Percentiles rank a stretch among this genome's conserved stretches.
phyloP scores from a whole-genome alignment of 2,888 invertebrate genomes.

The Brachyptera putata region DNA sequence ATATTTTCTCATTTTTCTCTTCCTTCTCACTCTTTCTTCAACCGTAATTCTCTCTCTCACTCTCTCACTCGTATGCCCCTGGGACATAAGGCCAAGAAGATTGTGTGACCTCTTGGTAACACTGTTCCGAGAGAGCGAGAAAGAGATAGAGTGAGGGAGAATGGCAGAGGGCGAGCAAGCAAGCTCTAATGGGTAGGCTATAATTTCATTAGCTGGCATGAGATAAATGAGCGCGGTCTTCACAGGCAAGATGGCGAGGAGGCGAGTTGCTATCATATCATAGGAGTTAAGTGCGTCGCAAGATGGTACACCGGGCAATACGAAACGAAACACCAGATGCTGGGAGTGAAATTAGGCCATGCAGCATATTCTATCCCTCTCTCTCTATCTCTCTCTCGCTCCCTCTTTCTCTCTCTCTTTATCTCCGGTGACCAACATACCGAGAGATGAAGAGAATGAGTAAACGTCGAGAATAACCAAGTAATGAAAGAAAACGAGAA shows the following conservation, averaged over 20 bases:
- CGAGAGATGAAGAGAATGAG: conserved; percentile 13
- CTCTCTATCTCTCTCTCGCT: no score
- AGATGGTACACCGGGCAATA: conserved; percentile 18
- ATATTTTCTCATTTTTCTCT: conserved; percentile 20
- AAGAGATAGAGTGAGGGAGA: conserved; percentile 4
- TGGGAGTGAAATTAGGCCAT: no score
- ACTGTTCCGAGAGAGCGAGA: neutral
- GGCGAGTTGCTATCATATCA: conserved; percentile 23
- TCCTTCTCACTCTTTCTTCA: no score
- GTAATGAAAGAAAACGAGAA: conserved; percentile 23
- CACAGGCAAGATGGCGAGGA: no score
- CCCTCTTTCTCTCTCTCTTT: no score
- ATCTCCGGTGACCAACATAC: conserved; percentile 16
- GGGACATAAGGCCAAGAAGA: conserved; percentile 18
- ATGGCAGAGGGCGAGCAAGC: conserved; percentile 13
- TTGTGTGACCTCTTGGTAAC: conserved; percentile 23
- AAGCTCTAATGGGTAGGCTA: conserved; percentile 41
- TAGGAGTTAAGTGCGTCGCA: conserved; percentile 29
- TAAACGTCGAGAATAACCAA: conserved; percentile 8
- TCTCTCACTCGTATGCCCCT: conserved; percentile 19
- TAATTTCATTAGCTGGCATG: conserved; percentile 55
- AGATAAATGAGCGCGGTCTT: conserved; percentile 50
- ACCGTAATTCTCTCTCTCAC: no score
- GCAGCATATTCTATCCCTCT: no score
- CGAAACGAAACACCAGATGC: conserved; percentile 19